Base-by-base conservation (phyloP, 1,140 invertebrate genomes). In the Drosophila hydei region DNA sequence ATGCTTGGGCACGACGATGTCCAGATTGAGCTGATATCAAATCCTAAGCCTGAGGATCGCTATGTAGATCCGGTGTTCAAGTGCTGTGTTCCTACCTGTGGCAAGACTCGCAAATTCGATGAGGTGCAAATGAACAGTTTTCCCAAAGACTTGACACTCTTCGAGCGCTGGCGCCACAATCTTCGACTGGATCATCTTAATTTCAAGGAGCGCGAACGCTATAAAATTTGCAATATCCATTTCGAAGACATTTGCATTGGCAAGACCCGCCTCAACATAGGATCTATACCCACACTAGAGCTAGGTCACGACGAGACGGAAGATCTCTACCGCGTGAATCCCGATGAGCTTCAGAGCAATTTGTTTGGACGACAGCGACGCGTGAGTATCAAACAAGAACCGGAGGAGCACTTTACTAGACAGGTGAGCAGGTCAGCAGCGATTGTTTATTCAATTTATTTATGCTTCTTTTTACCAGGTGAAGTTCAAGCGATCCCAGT, bases 121-220 rank as follows among this genome's bases (percentile, higher is more conserved):
- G 89, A 91, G 18, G 89, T 78, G 2, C 89, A 91, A 51, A 88
- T 91, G 89, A 91, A 91, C 40, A 91, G 89, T 47, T 91, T 91
- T 18, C 89, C 89, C 50, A 91, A 91, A 56, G 79, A 90, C 42
- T 40, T 71, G 5, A n/a, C 43, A 2, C 55, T 79, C 9, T 91
- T 91, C 25, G 52, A 76, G 45, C 75, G 71, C 16, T 91, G 89
- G 89, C 74, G 71, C 3, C 89, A 91, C 50, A 91, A 91, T 60
- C 65, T 91, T 0, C 79, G 87, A 0, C 27, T 91, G 12, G 89
- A 91, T 0, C 77, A 87, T 21, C 55, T 91, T 0, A 62, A 71
- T 18, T 91, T 91, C 27, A 83, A 77, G 19, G 89, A 91, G 18
- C 76, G 89, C 1, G 89, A 91, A 4, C 77, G 80, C 27, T 91